These are phyloP conservation scores for Hucho hucho DNA, from an alignment of 2,113 vertebrate genomes.

Conservation along the genomic window DNA sequence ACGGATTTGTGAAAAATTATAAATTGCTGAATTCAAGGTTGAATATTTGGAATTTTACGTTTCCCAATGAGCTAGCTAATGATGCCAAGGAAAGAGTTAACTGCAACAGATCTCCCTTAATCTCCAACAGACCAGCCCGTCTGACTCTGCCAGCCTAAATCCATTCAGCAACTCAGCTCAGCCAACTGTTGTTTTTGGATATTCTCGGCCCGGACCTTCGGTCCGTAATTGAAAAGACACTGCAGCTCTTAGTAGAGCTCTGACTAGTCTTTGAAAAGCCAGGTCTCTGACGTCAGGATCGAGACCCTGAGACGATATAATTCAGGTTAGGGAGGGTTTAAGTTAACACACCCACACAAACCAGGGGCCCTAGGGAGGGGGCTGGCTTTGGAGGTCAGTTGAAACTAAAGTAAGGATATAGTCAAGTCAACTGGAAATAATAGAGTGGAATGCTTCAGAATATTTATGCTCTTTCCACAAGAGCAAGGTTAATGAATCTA, in stretches of 20 bases:
- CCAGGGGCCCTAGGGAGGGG: not conserved
- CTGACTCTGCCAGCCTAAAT: slow-evolving; percentile 26
- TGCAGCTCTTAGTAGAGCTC: slow-evolving; percentile 30
- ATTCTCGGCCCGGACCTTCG: not conserved
- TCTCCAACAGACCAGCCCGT: slow-evolving; percentile 38
- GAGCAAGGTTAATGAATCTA: not conserved
- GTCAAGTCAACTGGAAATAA: not conserved
- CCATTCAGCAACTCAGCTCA: slow-evolving; percentile 30
- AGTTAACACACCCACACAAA: not conserved
- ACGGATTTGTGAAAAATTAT: not conserved
- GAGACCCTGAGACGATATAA: slow-evolving; percentile 1
- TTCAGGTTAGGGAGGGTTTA: not conserved
- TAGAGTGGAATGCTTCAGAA: too few species aligned
- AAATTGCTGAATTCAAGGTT: slow-evolving; percentile 3
- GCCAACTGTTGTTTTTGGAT: slow-evolving; percentile 50
- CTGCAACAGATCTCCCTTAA: slow-evolving; percentile 31
- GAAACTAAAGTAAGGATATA: not conserved
- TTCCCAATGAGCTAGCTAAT: not conserved
- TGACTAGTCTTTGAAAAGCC: slow-evolving; percentile 25
- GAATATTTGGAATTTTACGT: not conserved
- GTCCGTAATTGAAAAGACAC: slow-evolving; percentile 19
- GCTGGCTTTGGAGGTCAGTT: not conserved
- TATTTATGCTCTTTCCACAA: too few species aligned
- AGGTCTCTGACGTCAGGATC: slow-evolving; percentile 32
- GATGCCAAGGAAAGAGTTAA: slow-evolving; percentile 13